phyloP scores from a whole-genome alignment of 2,888 invertebrate genomes.

The Dendrolimus pini region DNA sequence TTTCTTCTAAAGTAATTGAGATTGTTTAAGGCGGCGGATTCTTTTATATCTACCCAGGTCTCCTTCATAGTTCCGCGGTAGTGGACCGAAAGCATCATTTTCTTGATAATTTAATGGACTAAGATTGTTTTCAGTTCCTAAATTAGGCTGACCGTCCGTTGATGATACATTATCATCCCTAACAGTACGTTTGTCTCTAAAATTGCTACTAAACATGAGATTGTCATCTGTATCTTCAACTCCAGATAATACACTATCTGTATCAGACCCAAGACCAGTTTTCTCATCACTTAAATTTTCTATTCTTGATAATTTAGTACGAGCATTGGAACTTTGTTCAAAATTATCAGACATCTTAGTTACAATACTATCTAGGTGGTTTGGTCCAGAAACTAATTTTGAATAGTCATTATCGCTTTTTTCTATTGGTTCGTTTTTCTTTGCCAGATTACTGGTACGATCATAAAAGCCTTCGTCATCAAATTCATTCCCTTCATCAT shows the following conservation, averaged over 20 bases:
- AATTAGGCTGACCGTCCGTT: slow-evolving; percentile 23
- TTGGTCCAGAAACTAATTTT: not conserved
- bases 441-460: slow-evolving; percentile 41
- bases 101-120: slow-evolving; percentile 43
- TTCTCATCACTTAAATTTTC: slow-evolving; percentile 19
- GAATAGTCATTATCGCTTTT: not conserved
- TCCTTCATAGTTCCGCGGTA: slow-evolving; percentile 43
- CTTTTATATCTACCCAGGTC: slow-evolving; percentile 55
- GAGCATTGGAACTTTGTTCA: too few species aligned
- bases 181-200: slow-evolving; percentile 36
- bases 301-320: not conserved
- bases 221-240: slow-evolving; percentile 58
- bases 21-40: slow-evolving; percentile 50
- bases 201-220: slow-evolving; percentile 47
- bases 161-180: slow-evolving; percentile 24
- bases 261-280: slow-evolving; percentile 50
- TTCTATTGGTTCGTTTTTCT: slow-evolving; percentile 11
- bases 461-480: slow-evolving; percentile 69
- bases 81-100: slow-evolving; percentile 49
- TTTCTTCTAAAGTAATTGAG: slow-evolving; percentile 7
- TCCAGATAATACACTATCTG: slow-evolving; percentile 53
- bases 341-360: not conserved
- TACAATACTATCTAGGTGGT: not conserved
- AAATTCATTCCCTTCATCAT: slow-evolving; percentile 68
- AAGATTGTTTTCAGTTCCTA: slow-evolving; percentile 25